Conservation (phyloP, 1,140 invertebrate genomes). For the Sitobion miscanthi region DNA sequence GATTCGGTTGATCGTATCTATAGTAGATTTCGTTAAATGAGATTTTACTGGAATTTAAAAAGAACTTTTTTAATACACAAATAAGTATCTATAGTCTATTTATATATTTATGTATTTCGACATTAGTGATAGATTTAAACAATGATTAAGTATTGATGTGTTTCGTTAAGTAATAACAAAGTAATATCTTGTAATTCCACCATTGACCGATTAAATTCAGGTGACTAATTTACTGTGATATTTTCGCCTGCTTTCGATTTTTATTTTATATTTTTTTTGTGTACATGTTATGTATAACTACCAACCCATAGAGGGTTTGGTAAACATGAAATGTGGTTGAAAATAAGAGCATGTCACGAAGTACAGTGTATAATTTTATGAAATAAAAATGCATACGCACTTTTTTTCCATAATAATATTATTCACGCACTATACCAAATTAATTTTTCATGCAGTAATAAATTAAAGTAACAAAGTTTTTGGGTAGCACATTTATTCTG, state of each 20-base stretch:
- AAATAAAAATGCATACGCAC: neutral
- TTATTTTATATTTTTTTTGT: neutral
- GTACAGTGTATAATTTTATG: neutral
- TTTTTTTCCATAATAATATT: neutral
- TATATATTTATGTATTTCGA: neutral
- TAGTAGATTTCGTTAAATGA: neutral
- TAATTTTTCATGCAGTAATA: neutral
- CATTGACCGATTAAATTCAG: neutral
- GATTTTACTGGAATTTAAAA: neutral
- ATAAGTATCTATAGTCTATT: neutral
- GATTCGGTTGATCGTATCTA: neutral
- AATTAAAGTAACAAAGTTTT: neutral
- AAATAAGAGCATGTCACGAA: conserved; percentile 3
- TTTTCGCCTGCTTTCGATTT: neutral
- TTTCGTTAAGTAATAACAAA: neutral
- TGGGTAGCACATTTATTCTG: neutral
- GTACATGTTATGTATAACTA: neutral
- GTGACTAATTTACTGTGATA: neutral
- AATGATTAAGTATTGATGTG: neutral
- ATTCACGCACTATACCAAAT: neutral
- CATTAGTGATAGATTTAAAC: neutral
- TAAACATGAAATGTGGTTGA: neutral
- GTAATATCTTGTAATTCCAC: neutral
- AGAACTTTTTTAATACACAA: neutral
- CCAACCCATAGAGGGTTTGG: neutral